Base-by-base conservation (phyloP, 2,888 invertebrate species). In the Anodontia alba region DNA sequence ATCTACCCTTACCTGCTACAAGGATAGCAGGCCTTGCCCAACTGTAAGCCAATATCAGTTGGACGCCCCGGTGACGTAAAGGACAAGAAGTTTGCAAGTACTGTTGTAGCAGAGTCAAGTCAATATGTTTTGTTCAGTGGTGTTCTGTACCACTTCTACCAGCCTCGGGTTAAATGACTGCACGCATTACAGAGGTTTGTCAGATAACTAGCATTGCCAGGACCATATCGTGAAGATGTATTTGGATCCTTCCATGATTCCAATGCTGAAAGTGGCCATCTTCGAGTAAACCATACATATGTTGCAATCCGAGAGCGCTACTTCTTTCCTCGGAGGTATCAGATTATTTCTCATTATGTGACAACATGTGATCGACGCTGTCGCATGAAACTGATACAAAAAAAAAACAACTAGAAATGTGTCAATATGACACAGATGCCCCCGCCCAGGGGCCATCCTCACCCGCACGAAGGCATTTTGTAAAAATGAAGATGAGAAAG, bases 121-220 rank as follows among this genome's bases (percentile, higher is more conserved):
- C 62, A 70, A 31, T 76, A 54, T 70, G 33, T 38, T 23, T 54
- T 76, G n/a, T 57, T 51, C 12, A 42, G 70, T 70, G 70, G 70
- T 54, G 69, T 76, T 20, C 76, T 76, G 8, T 76, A 70, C 43
- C 70, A 70, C 23, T 17, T 67, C 10, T 67, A n/a, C 8, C 33
- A 33, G 36, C 67, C 67, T 10, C 17, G 38, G 15, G 36, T n/a
- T 5, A n/a, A 42, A 20, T 26, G 29, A 26, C 26, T 57, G 17
- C 3, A 42, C 7, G 67, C 71, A 17, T n/a, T 33, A 17, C 72
- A 79, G 15, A 76, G 74, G 26, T 33, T 78, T 10, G 72, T 80
- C 31, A 43, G 49, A 5, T 80, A 86, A 71, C 33, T 86, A 10
- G 81, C 76, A 12, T 31, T 86, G 5, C 82, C 83, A 15, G 42